Evolutionary conservation across 2,797 vertebrate genomes (phyloP).

Genomic region (Pangasius macronema): DNA sequence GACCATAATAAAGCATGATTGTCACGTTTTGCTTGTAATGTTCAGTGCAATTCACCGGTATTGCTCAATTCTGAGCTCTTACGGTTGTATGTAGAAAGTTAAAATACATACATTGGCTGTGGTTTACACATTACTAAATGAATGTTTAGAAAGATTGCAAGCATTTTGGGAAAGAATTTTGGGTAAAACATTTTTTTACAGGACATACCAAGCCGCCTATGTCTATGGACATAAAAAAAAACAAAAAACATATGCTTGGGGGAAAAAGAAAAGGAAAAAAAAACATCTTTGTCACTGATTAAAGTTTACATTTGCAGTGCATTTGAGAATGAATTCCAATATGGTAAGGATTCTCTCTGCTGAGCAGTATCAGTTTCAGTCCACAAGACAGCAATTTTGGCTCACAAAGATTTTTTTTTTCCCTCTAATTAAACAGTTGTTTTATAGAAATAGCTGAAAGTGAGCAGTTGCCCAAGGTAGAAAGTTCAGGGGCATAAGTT

Average conservation of each 20-base stretch:
- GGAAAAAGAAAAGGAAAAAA: background rate
- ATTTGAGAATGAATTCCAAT: background rate
- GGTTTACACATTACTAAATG: background rate
- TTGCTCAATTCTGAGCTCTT: background rate
- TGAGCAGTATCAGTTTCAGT: background rate
- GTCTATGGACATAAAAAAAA: background rate
- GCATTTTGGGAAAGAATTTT: background rate
- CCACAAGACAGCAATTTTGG: background rate
- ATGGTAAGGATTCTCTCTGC: background rate
- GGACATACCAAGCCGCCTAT: background rate
- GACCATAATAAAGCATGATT: constrained; percentile 84
- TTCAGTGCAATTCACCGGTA: constrained; percentile 25
- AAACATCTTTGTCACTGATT: background rate
- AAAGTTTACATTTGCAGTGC: background rate
- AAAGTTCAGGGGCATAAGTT: background rate
- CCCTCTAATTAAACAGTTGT: background rate
- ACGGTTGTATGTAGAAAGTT: background rate
- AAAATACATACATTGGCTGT: no score
- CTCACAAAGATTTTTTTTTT: no score
- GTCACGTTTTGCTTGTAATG: constrained; percentile 66
- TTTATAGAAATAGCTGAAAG: background rate
- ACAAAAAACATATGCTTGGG: background rate
- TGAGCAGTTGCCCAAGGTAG: background rate
- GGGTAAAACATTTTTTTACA: background rate
- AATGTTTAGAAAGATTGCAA: background rate